A percentile compares a stretch with the other conserved stretches of the same genome.
Conservation (phyloP, 2,797 vertebrate genomes). For the Nannoperca obscura region DNA sequence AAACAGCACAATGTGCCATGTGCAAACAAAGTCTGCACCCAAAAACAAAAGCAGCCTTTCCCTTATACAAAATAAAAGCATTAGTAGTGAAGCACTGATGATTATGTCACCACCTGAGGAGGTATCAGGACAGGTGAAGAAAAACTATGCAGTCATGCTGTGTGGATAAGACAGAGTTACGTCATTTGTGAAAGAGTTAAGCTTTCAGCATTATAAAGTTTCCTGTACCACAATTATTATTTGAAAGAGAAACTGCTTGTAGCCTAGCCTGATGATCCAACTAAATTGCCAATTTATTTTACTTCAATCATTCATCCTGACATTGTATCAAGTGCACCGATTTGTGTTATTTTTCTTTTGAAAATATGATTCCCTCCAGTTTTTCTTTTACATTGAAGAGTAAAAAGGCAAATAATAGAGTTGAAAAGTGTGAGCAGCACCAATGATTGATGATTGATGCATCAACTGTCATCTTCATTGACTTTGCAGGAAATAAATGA, state of each 20-base stretch:
- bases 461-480: neutral
- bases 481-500: neutral
- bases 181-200: neutral
- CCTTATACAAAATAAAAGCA: slow-evolving; percentile 4
- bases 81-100: neutral
- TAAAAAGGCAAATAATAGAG: no score
- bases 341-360: neutral
- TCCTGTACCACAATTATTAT: no score
- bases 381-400: no score
- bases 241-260: neutral
- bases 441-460: no score
- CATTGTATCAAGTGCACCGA: neutral
- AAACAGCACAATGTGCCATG: neutral
- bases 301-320: neutral
- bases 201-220: neutral
- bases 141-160: no score
- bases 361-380: no score
- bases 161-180: no score
- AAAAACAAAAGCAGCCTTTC: neutral
- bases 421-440: no score
- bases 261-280: neutral
- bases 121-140: neutral
- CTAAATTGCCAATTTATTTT: neutral
- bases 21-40: slow-evolving; percentile 21
- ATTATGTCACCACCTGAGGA: slow-evolving; percentile 12